Base-by-base conservation (phyloP, 2,797 vertebrate genomes). In the Lepilemur ruficaudatus region DNA sequence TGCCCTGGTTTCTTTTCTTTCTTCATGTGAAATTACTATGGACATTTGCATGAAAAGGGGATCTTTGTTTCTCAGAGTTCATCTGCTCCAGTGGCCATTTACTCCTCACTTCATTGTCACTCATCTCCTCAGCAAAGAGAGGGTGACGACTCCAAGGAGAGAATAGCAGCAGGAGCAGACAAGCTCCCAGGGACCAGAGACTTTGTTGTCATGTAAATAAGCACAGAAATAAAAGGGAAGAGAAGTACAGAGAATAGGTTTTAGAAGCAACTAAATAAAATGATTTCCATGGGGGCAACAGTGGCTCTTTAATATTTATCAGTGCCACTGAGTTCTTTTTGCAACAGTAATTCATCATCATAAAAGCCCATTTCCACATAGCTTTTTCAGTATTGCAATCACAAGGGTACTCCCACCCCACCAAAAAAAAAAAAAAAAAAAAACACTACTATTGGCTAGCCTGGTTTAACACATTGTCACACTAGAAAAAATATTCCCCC, bases 11-110 rank as follows among this genome's bases (percentile, higher is more conserved):
- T 93, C 94, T 96, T 97, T 96, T 84, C 91, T 94, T 91, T 72
- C 80, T 82, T 78, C 79, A 5, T 81, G 83, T 98, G 94, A 96
- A 97, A 96, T 95, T n/a, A 89, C 90, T 93, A 23, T 23, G 70
- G 75, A 59, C 22, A 98, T 98, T 96, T 95, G 92, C 97, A 97
- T 96, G 88, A 97, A 70, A 97, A 97, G 85, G 59, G 89, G 55
- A 50, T 38, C 78, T 97, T 97, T 97, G 96, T 95, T 84, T 69
- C 41, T 57, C 41, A 2, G 59, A 97, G 96, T 97, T 97, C 97
- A 97, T 97, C 96, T 97, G 94, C 91, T 96, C 82, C 83, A 87
- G 91, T 82, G 59, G 81, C 75, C 89, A 91, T 93, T 96, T 91
- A 91, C 93, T 95, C 89, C 52, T 96, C 96, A 95, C 82, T 97